Evolutionary conservation across 2,113 vertebrate species (phyloP).

Genomic region (Marcusenius ussheri): DNA sequence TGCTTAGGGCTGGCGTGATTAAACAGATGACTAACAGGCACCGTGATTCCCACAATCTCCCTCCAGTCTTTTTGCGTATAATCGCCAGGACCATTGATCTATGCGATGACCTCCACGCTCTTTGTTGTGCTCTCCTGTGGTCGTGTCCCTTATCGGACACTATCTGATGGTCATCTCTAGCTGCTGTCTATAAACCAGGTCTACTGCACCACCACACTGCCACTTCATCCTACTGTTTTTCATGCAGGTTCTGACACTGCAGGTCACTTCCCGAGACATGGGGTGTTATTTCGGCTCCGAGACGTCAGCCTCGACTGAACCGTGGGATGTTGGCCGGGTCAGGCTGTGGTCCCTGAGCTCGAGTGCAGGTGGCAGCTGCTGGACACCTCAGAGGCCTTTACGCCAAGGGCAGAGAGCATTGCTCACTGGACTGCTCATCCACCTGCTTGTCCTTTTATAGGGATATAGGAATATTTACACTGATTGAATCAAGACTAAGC

Average conservation of each 20-base stretch:
- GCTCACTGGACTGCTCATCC: background rate
- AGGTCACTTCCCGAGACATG: background rate
- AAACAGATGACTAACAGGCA: conserved; percentile 15
- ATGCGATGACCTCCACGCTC: background rate
- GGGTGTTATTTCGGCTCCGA: background rate
- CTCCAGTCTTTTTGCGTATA: background rate
- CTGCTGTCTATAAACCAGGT: background rate
- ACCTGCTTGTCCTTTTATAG: background rate
- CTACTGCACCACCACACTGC: background rate
- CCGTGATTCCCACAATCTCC: background rate
- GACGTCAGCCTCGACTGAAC: background rate
- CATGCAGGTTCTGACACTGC: background rate
- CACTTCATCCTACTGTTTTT: background rate
- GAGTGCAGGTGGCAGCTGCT: background rate
- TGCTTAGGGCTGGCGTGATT: conserved; percentile 13
- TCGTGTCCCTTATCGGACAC: background rate
- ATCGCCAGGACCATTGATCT: background rate
- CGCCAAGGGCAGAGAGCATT: background rate
- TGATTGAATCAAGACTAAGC: background rate
- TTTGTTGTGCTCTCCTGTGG: background rate
- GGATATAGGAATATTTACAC: background rate
- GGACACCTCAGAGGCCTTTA: background rate
- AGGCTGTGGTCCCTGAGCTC: background rate
- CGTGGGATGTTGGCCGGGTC: background rate
- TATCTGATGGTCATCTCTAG: background rate